phyloP scores from a whole-genome alignment of 2,113 vertebrate species.

The Vulpes lagopus region DNA sequence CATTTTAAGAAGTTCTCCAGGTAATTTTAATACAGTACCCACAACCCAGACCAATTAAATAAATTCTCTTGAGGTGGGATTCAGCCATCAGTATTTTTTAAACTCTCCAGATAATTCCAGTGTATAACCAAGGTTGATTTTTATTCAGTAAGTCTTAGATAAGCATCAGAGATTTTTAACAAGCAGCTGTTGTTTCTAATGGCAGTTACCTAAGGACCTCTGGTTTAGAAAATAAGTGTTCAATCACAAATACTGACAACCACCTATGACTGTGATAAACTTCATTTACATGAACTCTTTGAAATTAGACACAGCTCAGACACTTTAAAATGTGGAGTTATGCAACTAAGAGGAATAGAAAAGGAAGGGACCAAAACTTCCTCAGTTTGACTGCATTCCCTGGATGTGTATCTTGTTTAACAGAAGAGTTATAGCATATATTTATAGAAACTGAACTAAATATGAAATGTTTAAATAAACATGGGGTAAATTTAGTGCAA shows the following conservation, averaged over 20 bases:
- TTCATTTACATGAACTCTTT: neutral
- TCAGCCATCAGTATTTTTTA: neutral
- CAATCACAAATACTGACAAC: neutral
- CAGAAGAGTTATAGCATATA: neutral
- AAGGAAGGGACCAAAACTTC: constrained; percentile 27
- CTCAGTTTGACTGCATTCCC: neutral
- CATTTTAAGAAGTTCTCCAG: neutral
- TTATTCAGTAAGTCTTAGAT: neutral
- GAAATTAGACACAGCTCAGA: neutral
- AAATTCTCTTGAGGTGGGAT: neutral
- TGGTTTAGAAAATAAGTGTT: neutral
- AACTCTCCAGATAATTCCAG: constrained; percentile 33
- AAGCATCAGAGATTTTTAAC: constrained; percentile 25
- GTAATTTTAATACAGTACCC: neutral
- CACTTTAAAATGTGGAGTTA: constrained; percentile 20
- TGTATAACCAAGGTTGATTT: constrained; percentile 1
- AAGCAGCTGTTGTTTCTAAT: neutral
- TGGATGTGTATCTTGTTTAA: constrained; percentile 17
- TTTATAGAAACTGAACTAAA: neutral
- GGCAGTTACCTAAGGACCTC: neutral
- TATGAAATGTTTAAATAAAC: constrained; percentile 17
- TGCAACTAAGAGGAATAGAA: neutral
- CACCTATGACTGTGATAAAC: neutral
- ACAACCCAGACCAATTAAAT: constrained; percentile 21
- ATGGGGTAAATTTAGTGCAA: constrained; percentile 7